These are phyloP conservation scores for Schrankia costaestrigalis DNA, from an alignment of 2,888 invertebrate genomes.

Conservation along the genomic window DNA sequence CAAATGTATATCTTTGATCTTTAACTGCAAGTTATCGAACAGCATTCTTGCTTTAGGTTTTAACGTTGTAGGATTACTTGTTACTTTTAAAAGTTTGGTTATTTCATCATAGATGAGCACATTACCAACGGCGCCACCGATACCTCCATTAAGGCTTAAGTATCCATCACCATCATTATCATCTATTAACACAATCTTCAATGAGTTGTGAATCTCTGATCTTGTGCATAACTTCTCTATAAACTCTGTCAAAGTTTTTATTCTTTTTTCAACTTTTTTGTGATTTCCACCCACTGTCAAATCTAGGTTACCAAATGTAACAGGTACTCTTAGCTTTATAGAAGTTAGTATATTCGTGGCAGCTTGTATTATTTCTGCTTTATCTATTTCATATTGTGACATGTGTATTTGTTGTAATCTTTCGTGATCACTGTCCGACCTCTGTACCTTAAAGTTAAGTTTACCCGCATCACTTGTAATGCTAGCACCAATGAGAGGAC, in stretches of 20 bases:
- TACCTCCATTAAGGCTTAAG: conserved; percentile 10
- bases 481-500: conserved; percentile 14
- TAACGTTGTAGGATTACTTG: conserved; percentile 3
- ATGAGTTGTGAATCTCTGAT: neutral
- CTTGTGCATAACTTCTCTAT: conserved; percentile 6
- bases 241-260: conserved; percentile 4
- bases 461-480: conserved; percentile 7
- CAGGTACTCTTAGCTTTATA: conserved; percentile 10
- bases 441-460: conserved; percentile 9
- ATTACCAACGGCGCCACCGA: conserved; percentile 18
- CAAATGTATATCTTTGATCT: conserved; percentile 8
- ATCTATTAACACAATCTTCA: conserved; percentile 9
- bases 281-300: conserved; percentile 8
- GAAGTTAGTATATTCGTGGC: conserved; percentile 5
- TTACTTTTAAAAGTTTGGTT: conserved; percentile 13
- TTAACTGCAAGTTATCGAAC: conserved; percentile 1
- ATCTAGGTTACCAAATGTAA: conserved; percentile 21
- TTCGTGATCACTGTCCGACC: neutral
- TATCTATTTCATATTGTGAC: conserved; percentile 2
- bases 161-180: conserved; percentile 9
- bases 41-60: conserved; percentile 6
- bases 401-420: conserved; percentile 6
- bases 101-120: conserved; percentile 11
- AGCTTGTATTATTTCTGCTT: conserved; percentile 12
- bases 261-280: conserved; percentile 4